These are phyloP conservation scores for Ganaspis sp. DNA, from an alignment of 1,140 invertebrate species.

Conservation along the genomic window DNA sequence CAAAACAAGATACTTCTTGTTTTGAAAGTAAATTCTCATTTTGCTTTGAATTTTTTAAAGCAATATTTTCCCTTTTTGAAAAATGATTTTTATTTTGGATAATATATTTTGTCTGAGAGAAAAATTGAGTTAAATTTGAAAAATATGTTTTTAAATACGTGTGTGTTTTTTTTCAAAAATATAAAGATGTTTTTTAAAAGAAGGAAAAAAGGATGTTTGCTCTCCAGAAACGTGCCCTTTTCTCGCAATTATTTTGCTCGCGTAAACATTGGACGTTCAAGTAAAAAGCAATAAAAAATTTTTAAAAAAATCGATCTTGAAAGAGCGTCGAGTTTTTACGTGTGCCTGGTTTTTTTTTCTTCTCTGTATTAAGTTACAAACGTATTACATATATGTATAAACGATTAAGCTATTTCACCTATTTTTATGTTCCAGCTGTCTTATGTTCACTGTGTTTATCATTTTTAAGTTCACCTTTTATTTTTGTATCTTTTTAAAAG, in stretches of 20 bases:
- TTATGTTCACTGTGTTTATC: too few relatives aligned
- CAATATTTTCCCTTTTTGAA: too few relatives aligned
- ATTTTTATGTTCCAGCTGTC: too few relatives aligned
- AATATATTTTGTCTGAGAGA: too few relatives aligned
- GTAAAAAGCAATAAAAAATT: slow-evolving; percentile 17
- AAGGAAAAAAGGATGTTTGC: slow-evolving; percentile 35
- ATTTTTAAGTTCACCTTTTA: not conserved
- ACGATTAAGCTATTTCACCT: slow-evolving; percentile 44
- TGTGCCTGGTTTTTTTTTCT: slow-evolving; percentile 47
- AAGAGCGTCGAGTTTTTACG: slow-evolving; percentile 25
- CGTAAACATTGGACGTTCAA: not conserved
- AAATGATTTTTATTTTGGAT: too few relatives aligned
- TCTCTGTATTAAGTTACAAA: slow-evolving; percentile 47
- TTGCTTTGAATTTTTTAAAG: too few relatives aligned
- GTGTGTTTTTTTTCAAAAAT: too few relatives aligned
- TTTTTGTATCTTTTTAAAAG: not conserved
- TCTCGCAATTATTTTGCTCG: slow-evolving; percentile 19
- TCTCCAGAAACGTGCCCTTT: slow-evolving; percentile 33
- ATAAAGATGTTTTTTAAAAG: too few relatives aligned
- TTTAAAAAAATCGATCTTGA: slow-evolving; percentile 33
- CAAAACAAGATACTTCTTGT: too few relatives aligned
- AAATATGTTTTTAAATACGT: too few relatives aligned
- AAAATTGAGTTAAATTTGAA: too few relatives aligned
- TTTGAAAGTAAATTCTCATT: too few relatives aligned
- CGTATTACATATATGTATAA: slow-evolving; percentile 38